Base-by-base conservation (phyloP, 1,140 invertebrate genomes). In the Solen grandis region DNA sequence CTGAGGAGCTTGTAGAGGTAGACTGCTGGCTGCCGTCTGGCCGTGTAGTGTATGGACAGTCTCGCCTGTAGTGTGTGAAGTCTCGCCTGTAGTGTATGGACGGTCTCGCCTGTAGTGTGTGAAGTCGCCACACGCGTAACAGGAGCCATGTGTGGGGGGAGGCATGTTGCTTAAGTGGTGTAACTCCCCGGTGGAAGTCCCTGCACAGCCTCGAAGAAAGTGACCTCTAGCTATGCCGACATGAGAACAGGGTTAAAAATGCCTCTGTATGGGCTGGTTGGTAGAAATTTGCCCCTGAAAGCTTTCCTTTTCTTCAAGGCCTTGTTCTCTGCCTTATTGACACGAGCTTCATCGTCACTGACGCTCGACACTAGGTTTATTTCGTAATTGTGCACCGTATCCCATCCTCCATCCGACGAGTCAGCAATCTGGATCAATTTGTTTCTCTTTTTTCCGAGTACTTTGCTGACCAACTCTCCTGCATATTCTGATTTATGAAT, bases 361-460 rank as follows among this genome's bases (percentile, higher is more conserved):
- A 33, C 63, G 31, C 63, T 66, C 14, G 59, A 13, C 27, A 60
- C 27, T 13, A 25, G 59, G 25, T 16, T 60, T 13, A 25, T 16
- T 25, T 60, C 59, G 59, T 60, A 19, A 13, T 13, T 13, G 10
- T 16, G 10, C 16, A 60, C 59, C 13, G 59, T 60, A 14, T 60
- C 16, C 59, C 59, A 60, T 13, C 59, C 59, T 13, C 59, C 59
- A 13, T 60, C 59, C 10, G 59, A 60, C 59, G 27, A 16, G 27
- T 60, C 59, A 19, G 59, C 59, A 13, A 60, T 60, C 13, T 27
- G 16, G 14, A 60, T 60, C 27, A 60, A 27, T 29, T 60, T 60
- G 59, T 60, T 63, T 63, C 60, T n/a, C 2, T 5, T 52, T n/a
- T 52, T 52, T 14, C 13, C 46, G 13, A 52, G 13, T n/a, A n/a